These are phyloP conservation scores for Cyprinodon tularosa DNA, from an alignment of 2,113 vertebrate species.

Conservation along the genomic window DNA sequence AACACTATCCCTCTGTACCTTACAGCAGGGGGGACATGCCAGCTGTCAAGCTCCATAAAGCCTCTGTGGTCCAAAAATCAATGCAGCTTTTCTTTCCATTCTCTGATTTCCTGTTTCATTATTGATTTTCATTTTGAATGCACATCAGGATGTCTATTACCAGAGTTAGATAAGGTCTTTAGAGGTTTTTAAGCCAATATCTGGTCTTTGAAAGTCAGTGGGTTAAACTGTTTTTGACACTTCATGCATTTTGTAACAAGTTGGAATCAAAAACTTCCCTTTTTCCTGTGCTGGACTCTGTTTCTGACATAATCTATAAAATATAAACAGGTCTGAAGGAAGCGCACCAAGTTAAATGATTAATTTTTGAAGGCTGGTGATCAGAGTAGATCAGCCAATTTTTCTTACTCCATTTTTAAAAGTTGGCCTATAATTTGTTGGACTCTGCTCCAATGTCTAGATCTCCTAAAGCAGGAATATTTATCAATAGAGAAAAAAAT, in stretches of 20 bases:
- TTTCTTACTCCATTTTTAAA: too few relatives aligned
- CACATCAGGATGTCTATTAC: not conserved
- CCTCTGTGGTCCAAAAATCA: not conserved
- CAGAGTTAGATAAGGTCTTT: not conserved
- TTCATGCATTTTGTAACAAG: not conserved
- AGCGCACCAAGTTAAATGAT: not conserved
- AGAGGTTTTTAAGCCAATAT: not conserved
- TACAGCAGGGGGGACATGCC: slow-evolving; percentile 16
- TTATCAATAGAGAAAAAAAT: too few relatives aligned
- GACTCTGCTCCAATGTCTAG: too few relatives aligned
- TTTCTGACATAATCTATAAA: not conserved
- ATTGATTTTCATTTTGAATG: slow-evolving; percentile 1
- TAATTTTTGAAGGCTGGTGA: not conserved
- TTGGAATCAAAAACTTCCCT: not conserved
- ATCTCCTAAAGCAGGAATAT: too few relatives aligned
- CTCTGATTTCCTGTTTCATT: not conserved
- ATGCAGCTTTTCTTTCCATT: not conserved
- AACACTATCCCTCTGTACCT: slow-evolving; percentile 23
- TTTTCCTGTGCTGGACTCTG: too few relatives aligned
- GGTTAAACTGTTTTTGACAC: not conserved
- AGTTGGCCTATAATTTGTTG: too few relatives aligned
- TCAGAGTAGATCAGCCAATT: not conserved
- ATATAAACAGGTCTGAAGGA: not conserved
- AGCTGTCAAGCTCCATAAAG: slow-evolving; percentile 7
- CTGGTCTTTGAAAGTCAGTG: not conserved